Evolutionary conservation across 92 coral and sea anemone genomes (phyloP), one percentile per base, ranked within the genome.

Genomic region (Phenganax subtilis): DNA sequence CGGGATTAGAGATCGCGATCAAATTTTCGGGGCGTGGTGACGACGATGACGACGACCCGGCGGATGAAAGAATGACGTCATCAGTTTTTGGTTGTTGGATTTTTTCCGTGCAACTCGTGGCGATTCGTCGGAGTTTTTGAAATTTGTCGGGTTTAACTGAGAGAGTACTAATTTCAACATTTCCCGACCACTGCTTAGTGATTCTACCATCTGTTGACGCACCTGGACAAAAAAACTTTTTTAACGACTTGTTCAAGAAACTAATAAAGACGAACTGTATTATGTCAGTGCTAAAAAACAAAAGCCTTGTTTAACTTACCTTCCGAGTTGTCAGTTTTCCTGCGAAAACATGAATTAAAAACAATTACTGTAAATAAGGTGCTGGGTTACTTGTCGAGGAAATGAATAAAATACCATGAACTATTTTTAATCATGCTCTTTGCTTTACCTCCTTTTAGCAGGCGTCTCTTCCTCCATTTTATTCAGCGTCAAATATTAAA

Each of bases 21-120:
- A 96, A 71, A 62, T 92, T 92, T 62, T 86, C 87, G 44, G 97
- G 97, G 69, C 87, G 81, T 0, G 99, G 99, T 6, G 99, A 96
- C 81, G 87, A 89, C 29, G 97, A 91, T 9, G 99, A 97, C 10
- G 99, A 96, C 14, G 99, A 96, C 69, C 99, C 99, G 31, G 91
- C 91, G 25, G 99, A 96, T 56, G 99, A 96, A 29, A 92, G 85
- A 60, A 96, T 85, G 65, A 96, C 89, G 55, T 86, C 89, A 55
- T 92, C 99, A 51, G 77, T 79, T 62, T 64, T 79, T 0, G 74
- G 57, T 10, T 54, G 63, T 64, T 79, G 83, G 5, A 63, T 79
- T 51, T 56, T 79, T 64, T 79, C 83, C 73, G 31, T 68, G n/a
- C 83, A 79, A 27, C 74, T 79, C 51, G 83, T 53, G 12, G 83